phyloP scores from a whole-genome alignment of 2,888 invertebrate species.

The Drosophila leonis region DNA sequence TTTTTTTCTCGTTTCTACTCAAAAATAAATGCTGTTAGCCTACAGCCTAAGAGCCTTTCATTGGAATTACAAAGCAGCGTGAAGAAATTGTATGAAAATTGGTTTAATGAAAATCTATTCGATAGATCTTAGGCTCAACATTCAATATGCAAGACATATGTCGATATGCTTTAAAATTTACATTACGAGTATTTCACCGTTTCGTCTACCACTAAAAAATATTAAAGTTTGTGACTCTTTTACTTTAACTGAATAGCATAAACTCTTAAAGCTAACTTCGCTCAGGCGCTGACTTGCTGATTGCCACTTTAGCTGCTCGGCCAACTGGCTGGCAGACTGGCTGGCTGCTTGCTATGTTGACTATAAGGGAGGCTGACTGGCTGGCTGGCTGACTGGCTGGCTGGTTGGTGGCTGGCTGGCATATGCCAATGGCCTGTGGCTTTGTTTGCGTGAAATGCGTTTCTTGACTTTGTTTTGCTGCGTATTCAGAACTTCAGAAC shows the following conservation, averaged over 20 bases:
- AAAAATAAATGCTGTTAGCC: not conserved
- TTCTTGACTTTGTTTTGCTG: slow-evolving; percentile 55
- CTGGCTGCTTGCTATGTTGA: not conserved
- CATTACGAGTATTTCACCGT: too few relatives aligned
- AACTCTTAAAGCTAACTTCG: slow-evolving; percentile 38
- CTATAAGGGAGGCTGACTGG: slow-evolving; percentile 5
- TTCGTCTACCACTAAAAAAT: not conserved
- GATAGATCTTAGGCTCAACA: too few relatives aligned
- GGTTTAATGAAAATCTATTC: not conserved
- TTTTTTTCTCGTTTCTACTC: too few relatives aligned
- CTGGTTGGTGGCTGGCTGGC: slow-evolving; percentile 12
- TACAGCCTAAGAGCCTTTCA: not conserved
- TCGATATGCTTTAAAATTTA: not conserved
- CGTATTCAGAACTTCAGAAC: slow-evolving; percentile 11
- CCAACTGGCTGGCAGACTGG: slow-evolving; percentile 23
- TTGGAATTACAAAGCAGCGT: not conserved
- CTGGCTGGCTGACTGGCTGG: not conserved
- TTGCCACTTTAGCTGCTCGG: slow-evolving; percentile 37
- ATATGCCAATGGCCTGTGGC: slow-evolving; percentile 76
- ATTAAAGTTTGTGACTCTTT: not conserved
- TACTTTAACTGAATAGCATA: not conserved
- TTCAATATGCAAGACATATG: not conserved
- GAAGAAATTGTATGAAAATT: not conserved
- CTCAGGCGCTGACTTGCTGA: slow-evolving; percentile 33
- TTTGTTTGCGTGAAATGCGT: slow-evolving; percentile 68